A percentile compares a stretch with the other conserved stretches of the same genome.
These are phyloP conservation scores for Eclectus roratus DNA, from an alignment of 2,113 vertebrate genomes.

Conservation along the genomic window DNA sequence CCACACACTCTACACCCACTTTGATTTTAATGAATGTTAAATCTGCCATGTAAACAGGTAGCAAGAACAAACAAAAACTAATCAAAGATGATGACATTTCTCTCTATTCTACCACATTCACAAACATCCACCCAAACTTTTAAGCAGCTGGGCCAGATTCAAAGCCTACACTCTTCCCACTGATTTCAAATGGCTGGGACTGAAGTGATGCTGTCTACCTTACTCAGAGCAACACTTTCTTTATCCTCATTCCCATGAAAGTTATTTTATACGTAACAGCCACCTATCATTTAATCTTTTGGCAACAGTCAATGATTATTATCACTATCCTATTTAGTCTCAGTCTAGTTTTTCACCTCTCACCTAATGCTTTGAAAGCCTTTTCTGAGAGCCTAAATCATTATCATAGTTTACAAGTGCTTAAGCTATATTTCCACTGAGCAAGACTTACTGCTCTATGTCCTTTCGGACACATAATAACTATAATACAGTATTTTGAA, in stretches of 20 bases:
- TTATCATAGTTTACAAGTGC: background rate
- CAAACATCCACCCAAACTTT: background rate
- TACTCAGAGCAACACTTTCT: background rate
- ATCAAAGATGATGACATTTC: background rate
- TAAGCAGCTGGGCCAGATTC: background rate
- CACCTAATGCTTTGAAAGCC: background rate
- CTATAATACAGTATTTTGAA: background rate
- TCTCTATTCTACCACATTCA: background rate
- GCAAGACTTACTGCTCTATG: background rate
- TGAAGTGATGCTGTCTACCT: background rate
- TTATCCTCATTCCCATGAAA: background rate
- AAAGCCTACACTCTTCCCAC: background rate
- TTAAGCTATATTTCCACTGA: background rate
- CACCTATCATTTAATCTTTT: background rate
- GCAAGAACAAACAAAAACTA: background rate
- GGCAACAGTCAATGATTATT: background rate
- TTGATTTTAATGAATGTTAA: background rate
- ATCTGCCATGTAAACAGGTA: background rate
- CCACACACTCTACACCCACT: background rate
- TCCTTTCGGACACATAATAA: background rate
- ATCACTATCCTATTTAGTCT: background rate
- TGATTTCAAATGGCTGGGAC: background rate
- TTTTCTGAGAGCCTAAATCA: background rate
- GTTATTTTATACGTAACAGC: background rate
- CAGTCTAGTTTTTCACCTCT: background rate